Evolutionary conservation across 1,140 invertebrate genomes (phyloP), one percentile per base, ranked within the genome.

Genomic region (Littorina saxatilis): DNA sequence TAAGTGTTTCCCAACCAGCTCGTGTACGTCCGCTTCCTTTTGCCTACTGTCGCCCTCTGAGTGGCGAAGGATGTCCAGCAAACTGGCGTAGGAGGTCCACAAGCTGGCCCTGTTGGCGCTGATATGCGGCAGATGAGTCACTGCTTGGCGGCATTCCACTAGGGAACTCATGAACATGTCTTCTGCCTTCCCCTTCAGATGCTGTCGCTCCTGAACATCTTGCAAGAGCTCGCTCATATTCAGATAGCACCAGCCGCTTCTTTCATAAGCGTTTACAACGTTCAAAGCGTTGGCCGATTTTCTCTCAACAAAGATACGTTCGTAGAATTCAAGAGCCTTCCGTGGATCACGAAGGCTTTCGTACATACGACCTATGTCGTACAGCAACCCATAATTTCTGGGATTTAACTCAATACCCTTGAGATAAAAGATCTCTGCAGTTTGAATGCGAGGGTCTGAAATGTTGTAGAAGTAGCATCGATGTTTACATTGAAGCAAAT

Each of bases 91-190:
- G 27, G 70, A 73, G 2, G 1, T 11, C 70, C 70, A 73, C 70
- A 73, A 29, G 29, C 5, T 11, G 20, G 39, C 70, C n/a, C 40
- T n/a, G n/a, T 73, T 47, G 40, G 70, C 1, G 13, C 40, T 73
- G 23, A 29, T 39, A 15, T 52, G 4, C 7, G 70, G 70, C 70
- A 73, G 2, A 50, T 73, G 70, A 17, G 27, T 43, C 39, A 73
- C 70, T 15, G 70, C 70, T 20, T 32, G 32, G 39, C 43, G 5
- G n/a, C 70, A 73, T 43, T 73, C 70, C 40, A 47, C 20, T 11
- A 73, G n/a, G 2, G 40, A 73, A 17, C 40, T 73, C 70, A 73
- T 73, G 70, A 73, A 73, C 70, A 73, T 73, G 27, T 73, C 70
- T 35, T 47, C 40, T 13, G 70, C 70, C 29, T 43, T 23, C 29